phyloP scores from a whole-genome alignment of 2,113 vertebrate genomes.

The Sander vitreus region DNA sequence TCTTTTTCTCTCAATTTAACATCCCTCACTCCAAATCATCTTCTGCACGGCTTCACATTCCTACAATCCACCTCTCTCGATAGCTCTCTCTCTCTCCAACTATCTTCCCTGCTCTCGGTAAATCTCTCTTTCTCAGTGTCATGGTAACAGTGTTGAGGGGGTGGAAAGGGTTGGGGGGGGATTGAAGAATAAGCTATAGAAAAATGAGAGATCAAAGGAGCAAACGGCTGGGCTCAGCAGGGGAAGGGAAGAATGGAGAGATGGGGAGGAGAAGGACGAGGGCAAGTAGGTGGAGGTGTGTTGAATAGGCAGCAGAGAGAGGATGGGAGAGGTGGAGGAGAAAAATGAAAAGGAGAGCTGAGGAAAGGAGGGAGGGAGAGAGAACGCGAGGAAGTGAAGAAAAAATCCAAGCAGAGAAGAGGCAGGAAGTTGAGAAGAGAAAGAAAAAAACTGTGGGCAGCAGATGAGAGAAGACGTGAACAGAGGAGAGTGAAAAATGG shows the following conservation, averaged over 20 bases:
- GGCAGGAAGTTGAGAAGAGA: not conserved
- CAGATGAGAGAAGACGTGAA: not conserved
- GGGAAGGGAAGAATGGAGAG: conserved; percentile 22
- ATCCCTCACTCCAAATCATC: conserved; percentile 25
- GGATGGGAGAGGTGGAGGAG: not conserved
- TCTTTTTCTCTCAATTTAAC: conserved; percentile 10
- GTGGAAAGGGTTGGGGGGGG: not conserved
- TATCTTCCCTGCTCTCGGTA: not conserved
- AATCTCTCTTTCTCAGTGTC: conserved; percentile 27
- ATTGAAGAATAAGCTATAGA: conserved; percentile 40
- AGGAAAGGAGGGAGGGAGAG: not conserved
- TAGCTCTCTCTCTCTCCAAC: not conserved
- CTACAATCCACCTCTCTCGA: not conserved
- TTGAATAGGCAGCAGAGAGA: not conserved
- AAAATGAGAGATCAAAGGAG: conserved; percentile 72
- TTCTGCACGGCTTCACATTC: conserved; percentile 26
- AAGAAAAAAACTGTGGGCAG: not conserved
- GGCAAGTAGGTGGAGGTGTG: conserved; percentile 4
- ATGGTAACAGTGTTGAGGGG: conserved; percentile 58
- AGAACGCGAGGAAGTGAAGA: not conserved
- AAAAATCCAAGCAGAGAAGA: not conserved
- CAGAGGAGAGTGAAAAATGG: not conserved
- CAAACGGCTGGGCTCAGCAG: conserved; percentile 47
- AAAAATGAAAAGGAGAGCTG: not conserved
- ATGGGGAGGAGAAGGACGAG: conserved; percentile 8